These are phyloP conservation scores for Phaethon lepturus DNA, from an alignment of 2,113 vertebrate genomes.

Conservation along the genomic window DNA sequence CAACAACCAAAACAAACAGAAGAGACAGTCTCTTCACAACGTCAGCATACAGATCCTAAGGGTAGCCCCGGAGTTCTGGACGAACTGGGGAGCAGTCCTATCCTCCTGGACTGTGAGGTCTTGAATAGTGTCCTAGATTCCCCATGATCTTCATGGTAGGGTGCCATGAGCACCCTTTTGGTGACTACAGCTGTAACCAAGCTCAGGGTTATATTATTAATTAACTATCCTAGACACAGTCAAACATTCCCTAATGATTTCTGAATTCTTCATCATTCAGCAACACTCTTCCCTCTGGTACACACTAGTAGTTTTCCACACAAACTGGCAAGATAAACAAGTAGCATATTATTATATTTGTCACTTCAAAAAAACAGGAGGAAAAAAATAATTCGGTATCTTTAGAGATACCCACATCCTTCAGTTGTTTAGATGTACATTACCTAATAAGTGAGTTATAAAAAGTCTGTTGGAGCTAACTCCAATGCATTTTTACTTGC, in stretches of 20 bases:
- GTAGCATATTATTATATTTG: rapidly evolving
- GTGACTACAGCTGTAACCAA: background rate
- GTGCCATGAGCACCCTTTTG: background rate
- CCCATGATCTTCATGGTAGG: background rate
- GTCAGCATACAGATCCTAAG: background rate
- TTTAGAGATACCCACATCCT: background rate
- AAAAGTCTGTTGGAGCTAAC: background rate
- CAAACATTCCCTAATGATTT: background rate
- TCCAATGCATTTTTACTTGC: background rate
- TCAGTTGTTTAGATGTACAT: background rate
- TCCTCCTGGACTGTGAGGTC: background rate
- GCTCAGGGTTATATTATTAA: background rate
- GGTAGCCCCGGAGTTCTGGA: background rate
- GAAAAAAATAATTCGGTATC: rapidly evolving
- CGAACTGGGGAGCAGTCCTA: background rate
- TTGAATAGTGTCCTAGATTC: background rate
- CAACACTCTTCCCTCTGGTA: background rate
- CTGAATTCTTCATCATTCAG: background rate
- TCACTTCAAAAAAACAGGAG: rapidly evolving
- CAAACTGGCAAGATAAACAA: background rate
- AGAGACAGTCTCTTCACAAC: background rate
- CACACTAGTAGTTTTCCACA: background rate
- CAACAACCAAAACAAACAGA: background rate
- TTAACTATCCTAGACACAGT: background rate
- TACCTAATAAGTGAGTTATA: background rate